phyloP scores from a whole-genome alignment of 2,113 vertebrate genomes.

The Uria lomvia region DNA sequence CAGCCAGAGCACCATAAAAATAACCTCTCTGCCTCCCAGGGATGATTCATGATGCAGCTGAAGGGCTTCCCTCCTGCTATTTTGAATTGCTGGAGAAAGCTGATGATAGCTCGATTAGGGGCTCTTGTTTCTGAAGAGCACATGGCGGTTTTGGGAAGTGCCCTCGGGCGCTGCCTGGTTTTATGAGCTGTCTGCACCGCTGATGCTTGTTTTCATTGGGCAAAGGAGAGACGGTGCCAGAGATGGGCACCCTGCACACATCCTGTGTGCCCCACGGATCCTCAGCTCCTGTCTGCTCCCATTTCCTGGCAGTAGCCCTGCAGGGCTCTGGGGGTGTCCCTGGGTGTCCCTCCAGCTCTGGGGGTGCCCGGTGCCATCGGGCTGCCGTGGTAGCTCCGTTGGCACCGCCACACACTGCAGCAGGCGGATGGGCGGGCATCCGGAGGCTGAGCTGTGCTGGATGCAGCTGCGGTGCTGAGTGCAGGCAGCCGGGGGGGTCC shows the following conservation, averaged over 20 bases:
- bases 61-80: constrained; percentile 48
- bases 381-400: accelerated
- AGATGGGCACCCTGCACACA: neutral
- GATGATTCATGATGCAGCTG: constrained; percentile 38
- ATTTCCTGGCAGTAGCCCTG: neutral
- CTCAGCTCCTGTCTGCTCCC: neutral
- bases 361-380: accelerated
- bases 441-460: neutral
- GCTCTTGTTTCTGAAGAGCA: neutral
- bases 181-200: neutral
- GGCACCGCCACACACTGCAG: accelerated
- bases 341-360: neutral
- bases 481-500: accelerated
- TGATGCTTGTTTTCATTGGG: neutral
- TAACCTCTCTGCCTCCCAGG: neutral
- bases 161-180: neutral
- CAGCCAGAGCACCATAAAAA: neutral
- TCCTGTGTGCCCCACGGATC: neutral
- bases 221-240: accelerated
- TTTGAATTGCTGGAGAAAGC: neutral
- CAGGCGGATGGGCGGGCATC: neutral
- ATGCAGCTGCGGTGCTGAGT: neutral
- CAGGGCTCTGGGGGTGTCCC: too few relatives aligned
- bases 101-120: neutral
- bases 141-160: neutral